A percentile compares a stretch with the other conserved stretches of the same genome.
Conservation (phyloP, 2,888 invertebrate species). For the Steinernema scapterisci region DNA sequence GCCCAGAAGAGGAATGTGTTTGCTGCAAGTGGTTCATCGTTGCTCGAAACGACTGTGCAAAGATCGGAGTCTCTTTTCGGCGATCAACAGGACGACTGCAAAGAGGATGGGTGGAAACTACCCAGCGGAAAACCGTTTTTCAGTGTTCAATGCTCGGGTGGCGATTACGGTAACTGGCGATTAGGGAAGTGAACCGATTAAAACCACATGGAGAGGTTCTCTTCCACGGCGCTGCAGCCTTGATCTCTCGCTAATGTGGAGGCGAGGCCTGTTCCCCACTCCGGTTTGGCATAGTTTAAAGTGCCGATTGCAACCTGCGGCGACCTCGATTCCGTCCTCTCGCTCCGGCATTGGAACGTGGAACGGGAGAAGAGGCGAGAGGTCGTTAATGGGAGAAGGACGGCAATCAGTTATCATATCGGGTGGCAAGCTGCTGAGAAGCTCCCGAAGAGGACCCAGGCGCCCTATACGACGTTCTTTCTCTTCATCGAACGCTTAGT, state of each 20-base stretch:
- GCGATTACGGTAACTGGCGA: not conserved
- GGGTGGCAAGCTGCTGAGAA: not conserved
- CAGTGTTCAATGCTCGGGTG: not conserved
- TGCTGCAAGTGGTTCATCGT: not conserved
- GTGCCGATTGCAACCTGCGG: constrained; percentile 16
- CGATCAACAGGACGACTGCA: not conserved
- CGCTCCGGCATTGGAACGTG: constrained; percentile 7
- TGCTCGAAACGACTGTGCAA: not conserved
- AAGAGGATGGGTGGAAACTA: not conserved
- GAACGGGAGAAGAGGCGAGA: not conserved
- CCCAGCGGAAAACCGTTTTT: not conserved
- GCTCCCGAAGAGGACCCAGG: not conserved
- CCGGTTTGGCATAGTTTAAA: constrained; percentile 26
- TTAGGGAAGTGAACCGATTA: not conserved
- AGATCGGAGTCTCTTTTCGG: not conserved
- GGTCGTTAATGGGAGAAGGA: not conserved
- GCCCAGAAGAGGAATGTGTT: not conserved
- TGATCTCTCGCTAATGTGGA: not conserved
- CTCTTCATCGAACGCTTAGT: not conserved
- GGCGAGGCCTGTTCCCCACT: not conserved
- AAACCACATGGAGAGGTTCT: not conserved
- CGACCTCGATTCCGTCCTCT: not conserved
- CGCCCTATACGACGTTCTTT: not conserved
- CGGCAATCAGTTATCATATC: constrained; percentile 20
- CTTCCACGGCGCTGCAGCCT: not conserved